Conservation (phyloP, 2,797 vertebrate genomes). For the Lepus oiostolus region DNA sequence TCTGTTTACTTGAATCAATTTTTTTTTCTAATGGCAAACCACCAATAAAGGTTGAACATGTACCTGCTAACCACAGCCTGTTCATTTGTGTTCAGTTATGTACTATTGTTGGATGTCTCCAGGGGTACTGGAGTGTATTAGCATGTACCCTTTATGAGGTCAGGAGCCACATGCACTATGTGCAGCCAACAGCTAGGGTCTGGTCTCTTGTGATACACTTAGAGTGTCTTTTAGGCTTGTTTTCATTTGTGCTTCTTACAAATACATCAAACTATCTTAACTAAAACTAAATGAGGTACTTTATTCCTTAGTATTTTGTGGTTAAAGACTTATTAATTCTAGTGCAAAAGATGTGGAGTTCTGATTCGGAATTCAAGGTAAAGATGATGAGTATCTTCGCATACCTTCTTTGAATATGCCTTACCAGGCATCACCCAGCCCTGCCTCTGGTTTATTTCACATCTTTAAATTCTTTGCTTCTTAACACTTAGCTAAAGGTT, state of each 20-base stretch:
- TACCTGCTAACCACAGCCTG: background rate
- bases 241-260: background rate
- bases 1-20: slow-evolving; percentile 34
- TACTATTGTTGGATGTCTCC: background rate
- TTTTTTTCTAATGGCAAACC: background rate
- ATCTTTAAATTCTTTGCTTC: background rate
- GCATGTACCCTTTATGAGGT: background rate
- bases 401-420: background rate
- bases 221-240: background rate
- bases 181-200: background rate
- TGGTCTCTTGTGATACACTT: background rate
- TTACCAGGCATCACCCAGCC: background rate
- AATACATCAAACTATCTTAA: background rate
- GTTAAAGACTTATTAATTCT: background rate
- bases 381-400: background rate
- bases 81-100: background rate
- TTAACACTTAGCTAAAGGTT: background rate
- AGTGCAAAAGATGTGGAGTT: background rate
- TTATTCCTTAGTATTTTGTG: background rate
- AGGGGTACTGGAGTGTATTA: background rate
- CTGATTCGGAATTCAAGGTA: background rate
- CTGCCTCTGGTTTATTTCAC: background rate
- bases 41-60: background rate
- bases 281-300: background rate
- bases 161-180: no score